Conservation (phyloP, 2,888 invertebrate genomes). For the Caenorhabditis uteleia region DNA sequence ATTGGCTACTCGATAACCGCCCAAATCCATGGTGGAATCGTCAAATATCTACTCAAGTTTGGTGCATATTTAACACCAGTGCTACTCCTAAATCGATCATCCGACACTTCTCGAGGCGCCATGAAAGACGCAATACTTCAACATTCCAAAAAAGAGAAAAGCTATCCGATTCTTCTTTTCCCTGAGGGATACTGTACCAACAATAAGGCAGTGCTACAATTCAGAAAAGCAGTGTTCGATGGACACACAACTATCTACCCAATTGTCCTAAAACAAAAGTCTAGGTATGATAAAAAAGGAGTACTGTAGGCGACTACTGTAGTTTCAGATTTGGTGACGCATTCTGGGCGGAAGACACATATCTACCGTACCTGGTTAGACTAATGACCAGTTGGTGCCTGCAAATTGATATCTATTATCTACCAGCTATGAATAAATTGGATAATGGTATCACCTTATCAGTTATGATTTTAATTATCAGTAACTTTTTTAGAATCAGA, state of each 20-base stretch:
- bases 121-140: conserved; percentile 11
- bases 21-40: conserved; percentile 54
- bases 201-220: conserved; percentile 49
- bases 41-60: conserved; percentile 45
- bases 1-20: conserved; percentile 60
- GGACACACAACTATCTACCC: conserved; percentile 43
- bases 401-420: conserved; percentile 34
- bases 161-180: conserved; percentile 57
- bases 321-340: conserved; percentile 45
- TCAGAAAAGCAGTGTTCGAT: conserved; percentile 50
- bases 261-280: conserved; percentile 39
- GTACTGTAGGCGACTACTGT: neutral
- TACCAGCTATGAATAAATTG: conserved; percentile 40
- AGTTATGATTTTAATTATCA: neutral
- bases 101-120: conserved; percentile 11
- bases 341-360: conserved; percentile 51
- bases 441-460: conserved; percentile 7
- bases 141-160: conserved; percentile 15
- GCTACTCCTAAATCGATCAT: conserved; percentile 39
- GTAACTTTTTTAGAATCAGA: conserved; percentile 44
- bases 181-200: conserved; percentile 63
- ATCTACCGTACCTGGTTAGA: conserved; percentile 43
- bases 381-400: conserved; percentile 48
- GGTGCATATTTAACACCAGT: conserved; percentile 46
- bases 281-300: conserved; percentile 16